Evolutionary conservation across 2,113 vertebrate species (phyloP).

Genomic region (Sebastes fasciatus): DNA sequence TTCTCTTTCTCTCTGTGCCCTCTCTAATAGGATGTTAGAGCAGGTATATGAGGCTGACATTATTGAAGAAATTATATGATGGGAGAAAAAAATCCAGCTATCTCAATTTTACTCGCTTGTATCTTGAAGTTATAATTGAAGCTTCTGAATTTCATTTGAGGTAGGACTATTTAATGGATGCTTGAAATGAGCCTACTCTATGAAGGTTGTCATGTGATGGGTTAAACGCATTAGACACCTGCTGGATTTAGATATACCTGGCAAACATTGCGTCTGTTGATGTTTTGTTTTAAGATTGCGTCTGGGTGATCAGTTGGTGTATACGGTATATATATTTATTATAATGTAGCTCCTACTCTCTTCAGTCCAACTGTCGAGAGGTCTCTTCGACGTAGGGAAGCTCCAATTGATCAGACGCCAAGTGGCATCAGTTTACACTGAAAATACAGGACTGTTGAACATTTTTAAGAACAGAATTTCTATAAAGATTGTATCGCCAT

Average conservation of each 20-base stretch:
- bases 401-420: constrained; percentile 8
- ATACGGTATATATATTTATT: background rate
- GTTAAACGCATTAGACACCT: constrained; percentile 14
- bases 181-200: constrained; percentile 42
- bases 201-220: constrained; percentile 4
- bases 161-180: constrained; percentile 8
- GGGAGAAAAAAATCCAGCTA: constrained; percentile 9
- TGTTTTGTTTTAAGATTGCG: constrained; percentile 7
- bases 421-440: background rate
- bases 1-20: constrained; percentile 16
- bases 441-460: constrained; percentile 14
- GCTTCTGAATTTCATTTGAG: constrained; percentile 26
- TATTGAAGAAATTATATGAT: background rate
- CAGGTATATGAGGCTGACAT: background rate
- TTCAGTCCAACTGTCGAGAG: background rate
- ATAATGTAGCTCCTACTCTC: constrained; percentile 31
- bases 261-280: constrained; percentile 1
- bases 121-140: constrained; percentile 20
- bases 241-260: constrained; percentile 29
- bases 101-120: constrained; percentile 28
- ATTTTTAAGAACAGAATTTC: constrained; percentile 9
- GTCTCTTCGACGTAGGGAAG: background rate
- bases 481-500: background rate
- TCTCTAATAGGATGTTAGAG: constrained; percentile 18
- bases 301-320: constrained; percentile 17